Evolutionary conservation across 2,797 vertebrate genomes (phyloP), one percentile per base, ranked within the genome.

Genomic region (Micropoecilia bifurca): DNA sequence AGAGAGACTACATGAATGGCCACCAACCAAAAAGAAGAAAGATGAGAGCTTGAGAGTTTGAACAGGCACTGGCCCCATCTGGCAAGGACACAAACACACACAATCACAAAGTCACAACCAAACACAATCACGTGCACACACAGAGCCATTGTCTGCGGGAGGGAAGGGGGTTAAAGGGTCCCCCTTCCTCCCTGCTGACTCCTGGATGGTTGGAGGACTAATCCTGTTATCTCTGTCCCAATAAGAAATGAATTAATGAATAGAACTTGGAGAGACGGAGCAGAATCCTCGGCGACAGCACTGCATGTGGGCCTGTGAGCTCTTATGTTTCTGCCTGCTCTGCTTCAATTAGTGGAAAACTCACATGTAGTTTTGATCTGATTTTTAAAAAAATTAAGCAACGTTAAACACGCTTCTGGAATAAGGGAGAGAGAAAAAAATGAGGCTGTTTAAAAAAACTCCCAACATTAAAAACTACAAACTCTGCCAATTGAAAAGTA

Each of bases 171-270:
- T 90, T 89, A 89, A 85, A 88, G 83, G 81, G 41, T 45, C 75
- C 73, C 68, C 83, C 73, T 77, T 83, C 81, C 87, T 83, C 85
- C 86, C 84, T 85, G 83, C 88, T 88, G 91, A 92, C 89, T 92
- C 83, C 90, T 92, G 87, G 87, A 90, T 89, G 87, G 87, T 89
- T 74, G 87, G 83, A 92, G 87, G 83, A 88, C 89, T 94, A 95
- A 95, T 95, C 93, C 92, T 85, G 91, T 95, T 94, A 95, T 93
- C 92, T 92, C 91, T 74, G 73, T 92, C 88, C 90, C 93, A 93
- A 94, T 93, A 94, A 95, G 91, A 94, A 95, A 95, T 91, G 77
- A 92, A 94, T 94, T 85, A 90, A 94, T 93, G 89, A 94, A 92
- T 78, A 84, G 88, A 79, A 85, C 78, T 88, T 2, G 75, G 76